Conservation (phyloP, 2,113 vertebrate species). For the Butorides virescens region DNA sequence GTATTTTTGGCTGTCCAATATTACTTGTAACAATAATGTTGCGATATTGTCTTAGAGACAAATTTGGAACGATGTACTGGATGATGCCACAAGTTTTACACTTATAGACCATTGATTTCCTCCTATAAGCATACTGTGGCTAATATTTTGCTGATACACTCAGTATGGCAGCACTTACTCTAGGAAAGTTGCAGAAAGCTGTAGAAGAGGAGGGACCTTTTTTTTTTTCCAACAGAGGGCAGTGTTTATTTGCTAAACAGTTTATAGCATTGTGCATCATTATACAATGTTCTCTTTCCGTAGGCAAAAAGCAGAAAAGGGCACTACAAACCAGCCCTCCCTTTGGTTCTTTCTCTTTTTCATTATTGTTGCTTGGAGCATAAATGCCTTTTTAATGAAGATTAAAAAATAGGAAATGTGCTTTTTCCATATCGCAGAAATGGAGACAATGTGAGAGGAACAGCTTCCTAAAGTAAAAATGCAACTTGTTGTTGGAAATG, state of each 20-base stretch:
- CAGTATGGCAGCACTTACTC: not conserved
- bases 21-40: not conserved
- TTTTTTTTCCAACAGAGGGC: slow-evolving; percentile 71
- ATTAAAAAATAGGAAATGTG: not conserved
- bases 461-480: not conserved
- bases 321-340: not conserved
- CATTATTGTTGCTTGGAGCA: not conserved
- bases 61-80: not conserved
- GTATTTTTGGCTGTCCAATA: not conserved
- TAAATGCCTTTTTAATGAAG: slow-evolving; percentile 11
- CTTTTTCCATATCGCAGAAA: not conserved
- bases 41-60: not conserved
- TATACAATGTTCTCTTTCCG: not conserved
- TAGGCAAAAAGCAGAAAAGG: slow-evolving; percentile 36
- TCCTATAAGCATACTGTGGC: not conserved
- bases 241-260: slow-evolving; percentile 68
- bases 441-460: not conserved
- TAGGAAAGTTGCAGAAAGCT: not conserved
- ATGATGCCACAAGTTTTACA: not conserved
- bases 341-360: slow-evolving; percentile 14
- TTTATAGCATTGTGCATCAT: not conserved
- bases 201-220: not conserved
- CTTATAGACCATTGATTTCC: not conserved
- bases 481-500: not conserved
- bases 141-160: not conserved